Evolutionary conservation across 2,113 vertebrate genomes (phyloP).

Genomic region (Pan paniscus): DNA sequence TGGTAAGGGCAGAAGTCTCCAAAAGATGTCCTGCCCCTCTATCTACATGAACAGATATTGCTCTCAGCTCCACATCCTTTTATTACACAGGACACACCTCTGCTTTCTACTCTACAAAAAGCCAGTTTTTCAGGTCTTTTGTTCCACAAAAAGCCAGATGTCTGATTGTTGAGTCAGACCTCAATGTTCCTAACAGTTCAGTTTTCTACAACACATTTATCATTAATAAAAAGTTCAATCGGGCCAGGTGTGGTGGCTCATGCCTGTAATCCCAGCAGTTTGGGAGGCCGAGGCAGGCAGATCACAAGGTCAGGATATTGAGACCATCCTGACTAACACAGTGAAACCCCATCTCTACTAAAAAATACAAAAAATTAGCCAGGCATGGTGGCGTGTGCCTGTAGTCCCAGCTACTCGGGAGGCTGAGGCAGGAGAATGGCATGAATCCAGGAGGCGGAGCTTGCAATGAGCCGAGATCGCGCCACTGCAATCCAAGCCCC

Average conservation of each 20-base stretch:
- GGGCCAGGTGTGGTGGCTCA: too few species aligned
- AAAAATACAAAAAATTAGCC: too few species aligned
- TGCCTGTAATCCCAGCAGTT: too few species aligned
- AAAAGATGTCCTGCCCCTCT: not conserved
- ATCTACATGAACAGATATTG: not conserved
- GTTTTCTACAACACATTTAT: constrained; percentile 30
- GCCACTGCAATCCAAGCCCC: not conserved
- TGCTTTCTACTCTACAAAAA: constrained; percentile 69
- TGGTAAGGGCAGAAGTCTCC: not conserved
- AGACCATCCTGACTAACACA: too few species aligned
- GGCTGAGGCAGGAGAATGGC: too few species aligned
- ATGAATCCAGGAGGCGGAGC: too few species aligned
- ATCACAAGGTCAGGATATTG: too few species aligned
- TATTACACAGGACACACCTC: constrained; percentile 55
- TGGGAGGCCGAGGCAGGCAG: too few species aligned
- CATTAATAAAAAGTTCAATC: constrained; percentile 27
- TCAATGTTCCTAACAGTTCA: constrained; percentile 27
- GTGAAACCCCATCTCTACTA: too few species aligned
- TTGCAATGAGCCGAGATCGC: too few species aligned
- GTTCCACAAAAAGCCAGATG: constrained; percentile 65
- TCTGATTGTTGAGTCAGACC: constrained; percentile 68
- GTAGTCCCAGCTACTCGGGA: too few species aligned
- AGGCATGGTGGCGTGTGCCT: fast-evolving
- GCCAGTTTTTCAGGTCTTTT: constrained; percentile 76
- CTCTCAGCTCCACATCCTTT: constrained; percentile 28